phyloP scores from a whole-genome alignment of 2,888 invertebrate species.

The Crematogaster levior region DNA sequence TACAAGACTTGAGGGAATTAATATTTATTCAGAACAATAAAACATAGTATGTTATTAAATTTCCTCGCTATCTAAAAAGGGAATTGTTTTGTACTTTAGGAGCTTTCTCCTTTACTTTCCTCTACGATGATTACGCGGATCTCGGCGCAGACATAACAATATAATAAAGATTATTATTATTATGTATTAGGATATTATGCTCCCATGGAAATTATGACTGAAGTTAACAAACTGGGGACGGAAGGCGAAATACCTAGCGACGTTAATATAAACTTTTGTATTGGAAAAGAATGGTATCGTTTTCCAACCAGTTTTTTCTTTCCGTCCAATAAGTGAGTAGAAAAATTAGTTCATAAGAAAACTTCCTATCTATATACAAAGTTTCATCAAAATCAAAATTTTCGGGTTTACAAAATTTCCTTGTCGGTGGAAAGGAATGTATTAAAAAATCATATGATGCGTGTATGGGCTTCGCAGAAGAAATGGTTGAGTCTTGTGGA shows the following conservation, averaged over 20 bases:
- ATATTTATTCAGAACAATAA: neutral
- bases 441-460: too few species aligned
- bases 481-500: too few species aligned
- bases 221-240: slow-evolving; percentile 88
- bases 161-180: slow-evolving; percentile 15
- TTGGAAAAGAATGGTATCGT: slow-evolving; percentile 99
- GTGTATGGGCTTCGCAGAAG: too few species aligned
- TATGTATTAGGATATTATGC: slow-evolving; percentile 90
- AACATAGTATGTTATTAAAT: too few species aligned
- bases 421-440: too few species aligned
- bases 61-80: too few species aligned
- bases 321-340: slow-evolving; percentile 88
- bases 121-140: neutral
- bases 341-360: neutral
- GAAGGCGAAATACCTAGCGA: slow-evolving; percentile 86
- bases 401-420: neutral
- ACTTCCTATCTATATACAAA: neutral
- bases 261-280: slow-evolving; percentile 91
- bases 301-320: slow-evolving; percentile 98
- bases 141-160: neutral
- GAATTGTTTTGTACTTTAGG: too few species aligned
- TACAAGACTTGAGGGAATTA: neutral
- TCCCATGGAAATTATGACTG: slow-evolving; percentile 94
- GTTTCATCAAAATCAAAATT: neutral
- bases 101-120: neutral